These are phyloP conservation scores for Tor tambroides DNA, from an alignment of 2,113 vertebrate genomes.

Conservation along the genomic window DNA sequence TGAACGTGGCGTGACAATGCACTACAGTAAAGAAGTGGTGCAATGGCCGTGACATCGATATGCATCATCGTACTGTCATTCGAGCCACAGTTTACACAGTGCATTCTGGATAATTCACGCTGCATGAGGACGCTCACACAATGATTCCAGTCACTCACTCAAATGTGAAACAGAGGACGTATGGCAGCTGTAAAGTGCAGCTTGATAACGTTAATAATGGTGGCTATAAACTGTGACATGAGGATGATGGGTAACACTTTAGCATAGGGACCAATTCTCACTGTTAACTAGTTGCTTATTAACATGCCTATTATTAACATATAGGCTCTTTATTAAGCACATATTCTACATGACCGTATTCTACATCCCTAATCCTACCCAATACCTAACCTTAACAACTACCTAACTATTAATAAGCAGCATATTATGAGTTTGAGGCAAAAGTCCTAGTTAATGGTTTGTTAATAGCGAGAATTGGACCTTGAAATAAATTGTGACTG, in stretches of 20 bases:
- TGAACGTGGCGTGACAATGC: neutral
- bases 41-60: constrained; percentile 4
- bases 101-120: neutral
- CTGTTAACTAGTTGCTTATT: too few relatives aligned
- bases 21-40: neutral
- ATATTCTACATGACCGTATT: too few relatives aligned
- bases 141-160: constrained; percentile 5
- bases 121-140: neutral
- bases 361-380: too few relatives aligned
- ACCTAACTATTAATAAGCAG: too few relatives aligned
- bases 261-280: too few relatives aligned
- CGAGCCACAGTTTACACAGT: neutral
- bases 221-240: neutral
- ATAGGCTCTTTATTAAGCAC: too few relatives aligned
- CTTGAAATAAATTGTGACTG: too few relatives aligned
- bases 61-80: neutral
- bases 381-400: too few relatives aligned
- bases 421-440: too few relatives aligned
- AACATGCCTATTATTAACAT: too few relatives aligned
- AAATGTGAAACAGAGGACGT: neutral
- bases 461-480: too few relatives aligned
- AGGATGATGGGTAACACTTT: neutral
- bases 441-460: too few relatives aligned
- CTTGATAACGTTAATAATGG: neutral
- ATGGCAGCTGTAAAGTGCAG: neutral